Base-by-base conservation (phyloP, 1,140 invertebrate genomes). In the Asobara japonica region DNA sequence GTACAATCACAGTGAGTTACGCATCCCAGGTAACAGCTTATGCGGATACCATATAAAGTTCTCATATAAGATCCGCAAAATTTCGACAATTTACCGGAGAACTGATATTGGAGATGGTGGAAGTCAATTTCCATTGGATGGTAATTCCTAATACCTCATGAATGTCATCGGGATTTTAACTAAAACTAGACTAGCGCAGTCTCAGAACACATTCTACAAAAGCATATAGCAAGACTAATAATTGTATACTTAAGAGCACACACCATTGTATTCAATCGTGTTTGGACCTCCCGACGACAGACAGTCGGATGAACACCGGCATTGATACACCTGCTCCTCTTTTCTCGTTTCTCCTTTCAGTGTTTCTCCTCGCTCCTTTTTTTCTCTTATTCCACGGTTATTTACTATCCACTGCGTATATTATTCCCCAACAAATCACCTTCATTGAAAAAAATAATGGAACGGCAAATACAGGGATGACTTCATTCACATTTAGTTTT, bases 211-310 rank as follows among this genome's bases (percentile, higher is more conserved):
- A 48, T 13, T 48, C 18, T 27, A 7, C 29, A 62, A 62, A 31
- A 31, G 13, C 27, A 29, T 27, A 62, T 29, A 4, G 25, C 30
- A n/a, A 31, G 27, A 62, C 60, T 29, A 62, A 62, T 62, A 10
- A 62, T n/a, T n/a, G 27, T 62, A 16, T n/a, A 62, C 60, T 29
- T 18, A 16, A 30, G 31, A 16, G 27, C 60, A 30, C 60, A 2
- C 6, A 62, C 60, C 60, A 62, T 62, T 62, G 27, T 62, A 30
- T 62, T 22, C 20, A 56, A 56, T 56, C 20, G 51, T 56, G 51
- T 56, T 45, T 7, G 18, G 41, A 45, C 41, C 41, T 45, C 41
- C 41, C 51, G 51, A 25, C 51, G 51, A 56, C 20, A 18, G 10
- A 56, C 60, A 30, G 60, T 62, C n/a, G n/a, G 29, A 62, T 29